Evolutionary conservation across 2,113 vertebrate species (phyloP).

Genomic region (Python bivittatus): DNA sequence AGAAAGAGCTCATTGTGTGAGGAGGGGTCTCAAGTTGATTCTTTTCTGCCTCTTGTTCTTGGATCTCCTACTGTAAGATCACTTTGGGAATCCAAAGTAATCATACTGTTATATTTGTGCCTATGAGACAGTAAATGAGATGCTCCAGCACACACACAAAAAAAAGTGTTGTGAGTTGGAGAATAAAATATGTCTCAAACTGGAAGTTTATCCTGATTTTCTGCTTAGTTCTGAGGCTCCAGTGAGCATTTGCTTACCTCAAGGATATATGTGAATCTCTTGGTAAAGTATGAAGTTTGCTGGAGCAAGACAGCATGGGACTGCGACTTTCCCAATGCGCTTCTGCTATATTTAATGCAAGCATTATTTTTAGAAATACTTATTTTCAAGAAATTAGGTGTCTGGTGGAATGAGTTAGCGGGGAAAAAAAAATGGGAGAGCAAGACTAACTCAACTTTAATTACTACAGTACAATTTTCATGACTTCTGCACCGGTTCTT

Average conservation of each 20-base stretch:
- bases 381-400: constrained; percentile 20
- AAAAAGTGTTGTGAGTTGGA: neutral
- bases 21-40: neutral
- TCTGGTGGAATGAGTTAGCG: constrained; percentile 12
- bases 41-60: neutral
- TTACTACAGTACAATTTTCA: neutral
- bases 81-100: neutral
- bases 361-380: constrained; percentile 7
- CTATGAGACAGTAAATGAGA: neutral
- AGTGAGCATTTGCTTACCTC: neutral
- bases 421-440: constrained; percentile 12
- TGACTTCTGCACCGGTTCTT: neutral
- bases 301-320: neutral
- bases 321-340: neutral
- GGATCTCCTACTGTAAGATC: no score
- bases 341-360: neutral
- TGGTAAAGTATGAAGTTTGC: neutral
- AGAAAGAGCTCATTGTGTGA: neutral
- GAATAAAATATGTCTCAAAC: neutral
- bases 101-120: neutral
- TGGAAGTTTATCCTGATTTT: neutral
- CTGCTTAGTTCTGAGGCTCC: neutral
- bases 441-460: neutral
- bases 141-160: neutral
- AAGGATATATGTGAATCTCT: neutral